Evolutionary conservation across 2,113 vertebrate genomes (phyloP).

Genomic region (Prietella phreatophila): DNA sequence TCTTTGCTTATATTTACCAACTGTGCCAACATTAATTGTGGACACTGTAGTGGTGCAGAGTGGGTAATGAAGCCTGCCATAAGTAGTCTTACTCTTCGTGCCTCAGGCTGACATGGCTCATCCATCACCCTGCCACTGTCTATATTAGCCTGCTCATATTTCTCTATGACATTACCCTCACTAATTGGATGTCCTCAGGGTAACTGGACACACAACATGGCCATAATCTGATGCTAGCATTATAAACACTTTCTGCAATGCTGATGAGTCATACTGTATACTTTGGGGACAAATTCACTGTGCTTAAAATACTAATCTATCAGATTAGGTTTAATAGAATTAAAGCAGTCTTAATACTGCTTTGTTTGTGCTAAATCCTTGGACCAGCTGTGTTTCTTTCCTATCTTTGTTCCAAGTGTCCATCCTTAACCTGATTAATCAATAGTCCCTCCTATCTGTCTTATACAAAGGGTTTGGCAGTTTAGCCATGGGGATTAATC

Average conservation of each 20-base stretch:
- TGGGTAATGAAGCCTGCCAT: conserved; percentile 46
- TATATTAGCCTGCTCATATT: conserved; percentile 53
- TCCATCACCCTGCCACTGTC: conserved; percentile 62
- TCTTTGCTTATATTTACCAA: too few species aligned
- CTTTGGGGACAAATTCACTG: background rate
- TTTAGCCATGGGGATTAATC: conserved; percentile 48
- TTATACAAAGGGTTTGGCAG: conserved; percentile 56
- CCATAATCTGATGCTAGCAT: background rate
- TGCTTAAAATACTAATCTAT: background rate
- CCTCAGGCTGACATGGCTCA: conserved; percentile 48
- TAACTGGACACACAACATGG: conserved; percentile 43
- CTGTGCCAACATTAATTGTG: too few species aligned
- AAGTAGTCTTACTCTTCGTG: conserved; percentile 32
- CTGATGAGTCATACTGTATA: background rate
- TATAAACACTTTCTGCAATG: background rate
- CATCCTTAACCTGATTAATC: conserved; percentile 59
- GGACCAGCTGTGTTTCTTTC: conserved; percentile 38
- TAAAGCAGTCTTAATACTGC: conserved; percentile 12
- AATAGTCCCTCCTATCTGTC: conserved; percentile 56
- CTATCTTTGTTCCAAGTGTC: conserved; percentile 43
- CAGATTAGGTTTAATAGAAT: background rate
- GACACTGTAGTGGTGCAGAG: background rate
- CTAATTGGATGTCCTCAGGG: conserved; percentile 58
- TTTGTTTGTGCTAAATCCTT: conserved; percentile 24
- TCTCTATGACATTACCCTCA: conserved; percentile 55